phyloP scores from a whole-genome alignment of 2,113 vertebrate genomes.

The Galeopterus variegatus region DNA sequence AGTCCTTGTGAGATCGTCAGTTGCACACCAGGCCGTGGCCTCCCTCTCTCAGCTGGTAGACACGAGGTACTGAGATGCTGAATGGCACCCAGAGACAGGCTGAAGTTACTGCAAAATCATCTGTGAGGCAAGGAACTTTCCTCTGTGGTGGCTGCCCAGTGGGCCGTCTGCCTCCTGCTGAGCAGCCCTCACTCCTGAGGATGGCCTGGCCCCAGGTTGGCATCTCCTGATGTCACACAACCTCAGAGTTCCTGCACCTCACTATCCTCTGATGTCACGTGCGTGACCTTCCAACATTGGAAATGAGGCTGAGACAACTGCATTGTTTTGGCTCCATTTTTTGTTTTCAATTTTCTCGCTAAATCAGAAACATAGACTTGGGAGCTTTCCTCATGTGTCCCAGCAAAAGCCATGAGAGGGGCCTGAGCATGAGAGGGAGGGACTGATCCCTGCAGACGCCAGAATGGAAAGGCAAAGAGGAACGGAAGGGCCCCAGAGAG shows the following conservation, averaged over 20 bases:
- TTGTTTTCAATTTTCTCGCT: no score
- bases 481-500: no score
- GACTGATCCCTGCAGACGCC: no score
- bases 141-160: background rate
- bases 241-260: accelerated
- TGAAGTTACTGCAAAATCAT: no score
- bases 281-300: background rate
- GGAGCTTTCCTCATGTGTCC: no score
- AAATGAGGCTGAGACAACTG: background rate
- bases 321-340: background rate
- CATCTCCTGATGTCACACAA: background rate
- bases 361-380: no score
- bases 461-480: no score
- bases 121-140: background rate
- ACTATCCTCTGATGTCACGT: no score
- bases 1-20: background rate
- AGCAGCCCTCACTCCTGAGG: background rate
- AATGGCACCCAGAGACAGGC: background rate
- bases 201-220: background rate
- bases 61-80: background rate
- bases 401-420: no score
- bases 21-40: background rate
- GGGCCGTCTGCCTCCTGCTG: background rate
- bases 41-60: background rate
- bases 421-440: no score